A percentile compares a stretch with the other conserved stretches of the same genome.
phyloP scores from a whole-genome alignment of 2,797 vertebrate genomes.

The Gila robusta region DNA sequence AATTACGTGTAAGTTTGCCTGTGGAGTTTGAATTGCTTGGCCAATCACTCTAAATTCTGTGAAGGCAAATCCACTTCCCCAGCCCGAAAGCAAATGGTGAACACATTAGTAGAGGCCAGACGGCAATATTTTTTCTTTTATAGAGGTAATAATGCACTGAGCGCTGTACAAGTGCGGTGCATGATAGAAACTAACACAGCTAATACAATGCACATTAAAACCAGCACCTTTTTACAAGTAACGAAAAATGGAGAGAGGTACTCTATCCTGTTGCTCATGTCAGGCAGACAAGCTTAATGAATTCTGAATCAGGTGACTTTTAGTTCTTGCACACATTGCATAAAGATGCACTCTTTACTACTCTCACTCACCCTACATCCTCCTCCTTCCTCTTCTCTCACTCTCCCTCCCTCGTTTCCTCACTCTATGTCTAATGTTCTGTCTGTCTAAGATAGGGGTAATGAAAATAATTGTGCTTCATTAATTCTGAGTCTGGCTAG shows the following conservation, averaged over 20 bases:
- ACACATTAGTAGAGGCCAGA: conserved; percentile 80
- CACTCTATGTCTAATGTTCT: conserved; percentile 84
- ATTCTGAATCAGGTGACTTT: conserved; percentile 83
- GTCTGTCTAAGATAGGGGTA: conserved; percentile 90
- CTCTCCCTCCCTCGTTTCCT: conserved; percentile 66
- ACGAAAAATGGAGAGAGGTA: conserved; percentile 74
- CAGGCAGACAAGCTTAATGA: conserved; percentile 77
- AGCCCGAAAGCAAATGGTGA: conserved; percentile 80
- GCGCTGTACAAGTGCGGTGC: conserved; percentile 71
- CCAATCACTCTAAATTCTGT: conserved; percentile 70
- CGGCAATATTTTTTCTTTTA: conserved; percentile 83
- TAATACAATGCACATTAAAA: conserved; percentile 84
- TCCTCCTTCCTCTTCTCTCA: conserved; percentile 35
- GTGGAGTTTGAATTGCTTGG: conserved; percentile 69
- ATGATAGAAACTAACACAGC: conserved; percentile 72
- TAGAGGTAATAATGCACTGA: conserved; percentile 81
- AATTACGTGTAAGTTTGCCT: conserved; percentile 67
- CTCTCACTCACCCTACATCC: conserved; percentile 40
- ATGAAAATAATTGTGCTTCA: conserved; percentile 99
- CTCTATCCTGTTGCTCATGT: conserved; percentile 77
- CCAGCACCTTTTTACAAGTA: conserved; percentile 76
- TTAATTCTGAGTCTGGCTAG: conserved; percentile 95
- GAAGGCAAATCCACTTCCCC: conserved; percentile 69
- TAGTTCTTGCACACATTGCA: conserved; percentile 80
- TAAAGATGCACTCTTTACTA: conserved; percentile 72